Evolutionary conservation across 2,888 invertebrate genomes (phyloP).

Genomic region (Dyspetes luteomarginatus): DNA sequence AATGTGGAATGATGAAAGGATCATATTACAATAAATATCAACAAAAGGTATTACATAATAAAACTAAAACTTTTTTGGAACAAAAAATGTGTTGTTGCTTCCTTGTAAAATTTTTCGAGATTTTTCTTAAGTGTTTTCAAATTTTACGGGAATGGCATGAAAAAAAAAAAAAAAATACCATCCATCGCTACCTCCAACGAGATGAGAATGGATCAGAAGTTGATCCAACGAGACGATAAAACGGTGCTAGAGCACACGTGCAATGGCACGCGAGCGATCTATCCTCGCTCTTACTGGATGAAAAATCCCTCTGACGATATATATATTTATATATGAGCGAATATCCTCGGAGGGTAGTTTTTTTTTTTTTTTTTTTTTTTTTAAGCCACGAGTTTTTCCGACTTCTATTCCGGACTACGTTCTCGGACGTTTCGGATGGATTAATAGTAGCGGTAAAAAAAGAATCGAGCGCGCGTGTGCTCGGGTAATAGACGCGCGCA

Average conservation of each 20-base stretch:
- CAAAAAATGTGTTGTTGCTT: no score
- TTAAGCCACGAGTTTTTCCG: constrained; percentile 52
- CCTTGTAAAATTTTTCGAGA: no score
- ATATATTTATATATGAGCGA: constrained; percentile 9
- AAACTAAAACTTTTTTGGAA: no score
- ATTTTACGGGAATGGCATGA: neutral
- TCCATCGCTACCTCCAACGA: constrained; percentile 8
- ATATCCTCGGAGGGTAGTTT: constrained; percentile 56
- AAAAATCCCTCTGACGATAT: constrained; percentile 39
- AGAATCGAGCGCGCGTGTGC: constrained; percentile 48
- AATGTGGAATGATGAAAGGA: no score
- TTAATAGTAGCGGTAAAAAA: constrained; percentile 51
- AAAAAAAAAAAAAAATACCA: neutral
- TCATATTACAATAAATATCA: no score
- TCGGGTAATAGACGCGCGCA: constrained; percentile 50
- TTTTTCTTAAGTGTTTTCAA: neutral
- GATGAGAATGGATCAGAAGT: constrained; percentile 21
- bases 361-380: no score
- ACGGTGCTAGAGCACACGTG: constrained; percentile 36
- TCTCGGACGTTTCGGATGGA: constrained; percentile 46
- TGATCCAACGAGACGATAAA: constrained; percentile 50
- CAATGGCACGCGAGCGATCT: constrained; percentile 52
- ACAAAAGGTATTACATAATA: no score
- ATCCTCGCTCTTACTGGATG: constrained; percentile 22
- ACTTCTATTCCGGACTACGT: constrained; percentile 26